Base-by-base conservation (phyloP, 2,113 vertebrate species). In the Esox niger region DNA sequence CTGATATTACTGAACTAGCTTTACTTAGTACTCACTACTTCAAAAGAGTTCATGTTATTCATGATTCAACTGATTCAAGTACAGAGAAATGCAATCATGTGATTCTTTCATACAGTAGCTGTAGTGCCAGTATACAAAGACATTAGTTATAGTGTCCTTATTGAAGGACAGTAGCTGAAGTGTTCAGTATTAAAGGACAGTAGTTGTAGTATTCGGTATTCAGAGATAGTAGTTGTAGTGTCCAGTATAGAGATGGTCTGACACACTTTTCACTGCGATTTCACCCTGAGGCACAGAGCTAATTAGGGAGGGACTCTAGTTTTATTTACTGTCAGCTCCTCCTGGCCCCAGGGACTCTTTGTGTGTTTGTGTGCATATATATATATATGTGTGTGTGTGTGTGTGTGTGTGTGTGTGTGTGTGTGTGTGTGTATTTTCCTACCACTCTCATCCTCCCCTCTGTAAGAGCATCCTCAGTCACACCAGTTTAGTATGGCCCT, bases 241-340 rank as follows among this genome's bases (percentile, higher is more conserved):
- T 83, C 78, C 84, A 85, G 79, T 74, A 74, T 13, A 30, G 75
- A 29, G 66, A 72, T 64, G 86, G 81, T 83, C 79, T 88, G 87
- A 90, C 88, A 90, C 84, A 88, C 84, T 87, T 88, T 73, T 74
- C 47, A 71, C 62, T 75, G 73, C 17, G 58, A 70, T 86, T 81
- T 75, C 74, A 70, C 79, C 88, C 83, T 66, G 49, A 66, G 85
- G 88, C 83, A 67, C 43, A 69, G 76, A 82, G 81, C 83, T 90
- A 90, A 88, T 89, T 87, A 89, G 38, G 83, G 85, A n/a, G 76
- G 82, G 68, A 79, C 78, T 72, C 72, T 87, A 74, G 78, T 84
- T 86, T 82, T 89, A 89, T 88, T 89, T 89, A 87, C 88, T 88
- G 86, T 85, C 85, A 87, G 82, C 79, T 79, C 62, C 80, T 79